Evolutionary conservation across 2,888 invertebrate species (phyloP).

Genomic region (Adelognathus sp.): DNA sequence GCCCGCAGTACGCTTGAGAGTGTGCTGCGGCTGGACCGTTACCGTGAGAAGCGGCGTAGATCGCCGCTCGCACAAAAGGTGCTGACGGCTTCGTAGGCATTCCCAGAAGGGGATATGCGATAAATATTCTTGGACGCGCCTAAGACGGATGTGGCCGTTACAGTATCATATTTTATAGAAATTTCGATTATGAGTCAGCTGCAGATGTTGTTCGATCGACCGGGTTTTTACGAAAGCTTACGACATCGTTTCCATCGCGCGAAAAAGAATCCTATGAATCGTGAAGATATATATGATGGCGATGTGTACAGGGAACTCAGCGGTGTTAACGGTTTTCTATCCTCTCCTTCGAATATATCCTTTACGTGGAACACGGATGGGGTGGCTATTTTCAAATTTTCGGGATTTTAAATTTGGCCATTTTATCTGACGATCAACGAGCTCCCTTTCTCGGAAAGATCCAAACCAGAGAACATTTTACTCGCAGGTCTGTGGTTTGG

Average conservation of each 20-base stretch:
- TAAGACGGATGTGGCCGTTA: too few relatives aligned
- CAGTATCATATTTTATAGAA: not conserved
- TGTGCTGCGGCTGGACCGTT: too few relatives aligned
- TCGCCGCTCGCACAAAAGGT: too few relatives aligned
- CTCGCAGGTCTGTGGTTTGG: conserved; percentile 61
- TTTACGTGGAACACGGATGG: conserved; percentile 64
- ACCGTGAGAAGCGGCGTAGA: too few relatives aligned
- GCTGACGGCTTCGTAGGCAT: too few relatives aligned
- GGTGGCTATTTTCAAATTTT: too few relatives aligned
- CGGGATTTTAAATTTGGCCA: conserved; percentile 61
- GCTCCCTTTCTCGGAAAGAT: too few relatives aligned
- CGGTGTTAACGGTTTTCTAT: conserved; percentile 33
- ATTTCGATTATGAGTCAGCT: not conserved
- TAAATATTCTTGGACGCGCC: too few relatives aligned
- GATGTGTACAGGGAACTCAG: conserved; percentile 23
- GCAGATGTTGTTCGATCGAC: not conserved
- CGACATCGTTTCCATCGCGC: not conserved
- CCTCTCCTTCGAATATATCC: conserved; percentile 47
- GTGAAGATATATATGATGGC: conserved; percentile 29
- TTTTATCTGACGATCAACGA: conserved; percentile 59
- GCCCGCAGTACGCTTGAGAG: too few relatives aligned
- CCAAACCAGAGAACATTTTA: conserved; percentile 53
- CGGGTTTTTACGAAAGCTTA: not conserved
- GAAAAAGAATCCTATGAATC: conserved; percentile 11
- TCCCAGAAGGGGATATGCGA: too few relatives aligned